Base-by-base conservation (phyloP, 2,888 invertebrate species). In the Ormyrus labotus region DNA sequence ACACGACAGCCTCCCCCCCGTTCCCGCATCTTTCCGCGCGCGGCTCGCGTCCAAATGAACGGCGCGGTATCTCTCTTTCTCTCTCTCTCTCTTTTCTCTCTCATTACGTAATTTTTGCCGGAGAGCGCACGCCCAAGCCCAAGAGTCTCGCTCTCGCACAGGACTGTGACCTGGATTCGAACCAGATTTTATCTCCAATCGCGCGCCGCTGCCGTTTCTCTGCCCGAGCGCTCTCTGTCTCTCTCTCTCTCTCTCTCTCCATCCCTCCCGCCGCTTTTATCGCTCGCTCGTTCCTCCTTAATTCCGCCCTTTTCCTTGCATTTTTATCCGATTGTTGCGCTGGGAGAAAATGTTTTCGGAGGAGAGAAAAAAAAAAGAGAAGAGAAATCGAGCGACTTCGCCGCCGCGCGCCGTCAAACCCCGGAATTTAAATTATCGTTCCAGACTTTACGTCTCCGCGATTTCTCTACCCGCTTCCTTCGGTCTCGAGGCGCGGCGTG, bases 151-250 rank as follows among this genome's bases (percentile, higher is more conserved):
- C 67, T 48, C 34, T 34, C 57, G 73, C 72, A 34, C 34, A 72
- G 75, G 75, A 68, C 77, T 80, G 82, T 82, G 82, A 82, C 82
- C 82, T 82, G 82, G 80, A 82, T 82, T 78, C 80, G 74, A 82
- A 82, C 71, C 82, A 80, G 82, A 82, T 82, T 82, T 82, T 80
- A 82, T 80, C 80, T 82, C 79, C 78, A 64, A 81, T 81, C 71
- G 75, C 61, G 60, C n/a, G 75, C 61, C 6, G 72, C 57, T 53
- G 61, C 76, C 50, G 10, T 70, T 55, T 48, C 60, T 68, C 67
- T 60, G 57, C 53, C 61, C 45, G 9, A 6, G 19, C 5, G n/a
- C 55, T 72, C 58, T 51, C 57, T 70, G 47, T 60, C 70, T 70
- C 50, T 19, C 9, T 50, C 57, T 63, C 58, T 50, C 45, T 64